These are phyloP conservation scores for Hemibagrus wyckioides DNA, from an alignment of 2,113 vertebrate genomes.

Conservation along the genomic window DNA sequence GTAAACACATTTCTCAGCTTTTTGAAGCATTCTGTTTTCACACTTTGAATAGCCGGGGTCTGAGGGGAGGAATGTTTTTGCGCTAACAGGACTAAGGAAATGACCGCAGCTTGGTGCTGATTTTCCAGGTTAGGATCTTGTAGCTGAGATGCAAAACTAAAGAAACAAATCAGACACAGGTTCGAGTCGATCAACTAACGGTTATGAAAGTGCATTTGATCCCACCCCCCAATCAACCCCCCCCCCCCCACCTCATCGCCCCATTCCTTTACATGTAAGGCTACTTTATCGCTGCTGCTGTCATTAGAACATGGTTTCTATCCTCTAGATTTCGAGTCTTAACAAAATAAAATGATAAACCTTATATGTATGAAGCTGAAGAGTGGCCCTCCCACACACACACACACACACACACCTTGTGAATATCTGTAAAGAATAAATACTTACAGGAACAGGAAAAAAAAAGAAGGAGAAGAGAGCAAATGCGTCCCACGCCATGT, in stretches of 20 bases:
- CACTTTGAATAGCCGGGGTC: too few species aligned
- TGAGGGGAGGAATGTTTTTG: too few species aligned
- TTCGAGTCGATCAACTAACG: neutral
- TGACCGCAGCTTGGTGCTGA: neutral
- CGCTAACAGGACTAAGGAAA: neutral
- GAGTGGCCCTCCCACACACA: conserved; percentile 62
- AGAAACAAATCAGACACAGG: neutral
- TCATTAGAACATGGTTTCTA: neutral
- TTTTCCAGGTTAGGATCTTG: neutral
- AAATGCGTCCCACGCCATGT: conserved; percentile 85
- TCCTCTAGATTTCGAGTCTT: neutral
- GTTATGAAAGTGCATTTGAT: neutral
- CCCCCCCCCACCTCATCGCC: too few species aligned
- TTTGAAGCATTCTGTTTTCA: neutral
- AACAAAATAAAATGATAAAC: neutral
- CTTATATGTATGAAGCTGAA: neutral
- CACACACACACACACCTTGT: conserved; percentile 72
- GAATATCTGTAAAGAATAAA: conserved; percentile 98
- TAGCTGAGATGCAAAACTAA: neutral
- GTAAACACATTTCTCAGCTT: neutral
- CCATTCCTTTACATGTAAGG: neutral
- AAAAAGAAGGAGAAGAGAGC: conserved; percentile 94
- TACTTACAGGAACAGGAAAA: conserved; percentile 88
- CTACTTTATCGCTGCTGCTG: neutral
- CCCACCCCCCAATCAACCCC: too few species aligned